Evolutionary conservation across 1,140 invertebrate species (phyloP).

Genomic region (Lordiphosa clarofinis): DNA sequence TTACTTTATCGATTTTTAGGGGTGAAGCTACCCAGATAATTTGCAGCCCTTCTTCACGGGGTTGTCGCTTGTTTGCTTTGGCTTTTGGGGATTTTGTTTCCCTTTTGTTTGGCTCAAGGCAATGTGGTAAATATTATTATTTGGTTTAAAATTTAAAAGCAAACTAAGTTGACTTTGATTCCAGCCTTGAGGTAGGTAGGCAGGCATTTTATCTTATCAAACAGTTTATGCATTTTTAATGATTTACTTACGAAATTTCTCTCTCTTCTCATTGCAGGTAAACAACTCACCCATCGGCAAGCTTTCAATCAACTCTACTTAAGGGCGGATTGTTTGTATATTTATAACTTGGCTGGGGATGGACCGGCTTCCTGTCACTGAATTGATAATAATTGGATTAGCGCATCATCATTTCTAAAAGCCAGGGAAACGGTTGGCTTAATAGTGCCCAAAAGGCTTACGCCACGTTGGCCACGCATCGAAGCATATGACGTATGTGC

Average conservation of each 20-base stretch:
- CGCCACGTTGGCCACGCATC: constrained; percentile 58
- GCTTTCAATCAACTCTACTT: constrained; percentile 29
- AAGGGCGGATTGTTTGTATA: constrained; percentile 35
- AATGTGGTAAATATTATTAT: constrained; percentile 70
- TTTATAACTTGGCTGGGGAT: constrained; percentile 52
- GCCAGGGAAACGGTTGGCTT: constrained; percentile 27
- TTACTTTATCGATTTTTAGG: constrained; percentile 76
- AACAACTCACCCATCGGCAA: constrained; percentile 11
- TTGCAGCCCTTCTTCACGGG: constrained; percentile 33
- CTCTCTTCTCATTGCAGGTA: constrained; percentile 53
- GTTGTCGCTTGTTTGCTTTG: constrained; percentile 44
- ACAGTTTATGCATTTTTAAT: constrained; percentile 62
- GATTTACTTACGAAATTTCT: constrained; percentile 17
- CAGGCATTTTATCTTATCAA: constrained; percentile 15
- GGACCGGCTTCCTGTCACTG: constrained; percentile 57
- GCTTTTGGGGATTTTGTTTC: constrained; percentile 34
- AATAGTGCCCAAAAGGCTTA: constrained; percentile 66
- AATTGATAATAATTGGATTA: constrained; percentile 79
- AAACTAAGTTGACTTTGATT: constrained; percentile 54
- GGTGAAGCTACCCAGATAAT: constrained; percentile 68
- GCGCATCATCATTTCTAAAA: constrained; percentile 47
- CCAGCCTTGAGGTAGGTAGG: constrained; percentile 16
- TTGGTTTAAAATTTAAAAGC: constrained; percentile 69
- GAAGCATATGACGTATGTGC: constrained; percentile 29
- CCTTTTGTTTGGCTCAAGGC: constrained; percentile 12